Evolutionary conservation across 2,797 vertebrate species (phyloP), one percentile per base, ranked within the genome.

Genomic region (Remorina albescens): DNA sequence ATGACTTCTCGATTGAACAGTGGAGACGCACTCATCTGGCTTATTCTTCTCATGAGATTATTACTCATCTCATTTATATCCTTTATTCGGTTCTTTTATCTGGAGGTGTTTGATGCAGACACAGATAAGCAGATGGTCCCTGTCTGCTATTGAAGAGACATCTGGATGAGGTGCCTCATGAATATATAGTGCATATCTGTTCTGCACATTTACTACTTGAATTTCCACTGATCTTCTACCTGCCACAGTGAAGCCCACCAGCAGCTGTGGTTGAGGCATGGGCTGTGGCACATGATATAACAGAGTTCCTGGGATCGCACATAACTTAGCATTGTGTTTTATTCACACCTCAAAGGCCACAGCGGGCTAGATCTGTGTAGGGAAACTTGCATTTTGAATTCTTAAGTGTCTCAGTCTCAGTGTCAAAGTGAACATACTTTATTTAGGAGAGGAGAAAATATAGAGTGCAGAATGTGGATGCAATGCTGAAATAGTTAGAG

Each of bases 21-120:
- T 61, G 42, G 71, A 26, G 56, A 81, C 53, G 61, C 39, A 18
- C 58, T 69, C 1, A 0, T 72, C 51, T 67, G 62, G 42, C 62
- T 71, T 54, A 44, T 73, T 80, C 61, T 66, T 73, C 79, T 64
- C 64, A 50, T 36, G 61, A 54, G 16, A 61, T 80, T 80, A 76
- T 77, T 65, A 64, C 65, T 76, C 44, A 32, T 58, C 13, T 53
- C 49, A 60, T 65, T 78, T 56, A 71, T 19, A 57, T 28, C 6
- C 50, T 16, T 61, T 0, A 46, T 15, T 37, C 18, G 0, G 2
- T 19, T 57, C 37, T 65, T 21, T 63, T 61, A 56, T 68, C 12
- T 30, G 42, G 30, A 65, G 61, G 64, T 56, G 66, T 69, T 47
- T 25, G 21, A 41, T 54, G 60, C 21, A 41, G 32, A 63, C 15